Base-by-base conservation (phyloP, 2,888 invertebrate species). In the Tetropium fuscum region DNA sequence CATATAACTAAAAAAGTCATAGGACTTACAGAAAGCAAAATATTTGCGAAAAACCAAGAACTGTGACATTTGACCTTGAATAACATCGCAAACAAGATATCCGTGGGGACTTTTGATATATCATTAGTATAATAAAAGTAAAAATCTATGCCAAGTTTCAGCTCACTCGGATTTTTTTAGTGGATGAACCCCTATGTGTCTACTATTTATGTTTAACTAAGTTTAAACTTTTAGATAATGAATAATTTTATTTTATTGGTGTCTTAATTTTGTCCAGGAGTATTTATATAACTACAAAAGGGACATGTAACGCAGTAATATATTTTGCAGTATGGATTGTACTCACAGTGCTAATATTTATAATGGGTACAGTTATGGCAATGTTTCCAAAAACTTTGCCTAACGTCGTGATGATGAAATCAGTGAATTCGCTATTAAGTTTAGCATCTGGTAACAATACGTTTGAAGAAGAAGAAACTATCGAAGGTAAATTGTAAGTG, bases 321-420 rank as follows among this genome's bases (percentile, higher is more conserved):
- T 13, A 47, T 15, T 13, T 32, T 40, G 25, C 51, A 79, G 87
- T 86, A 15, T 87, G 87, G 84, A 78, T 85, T 0, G 76, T 84
- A 8, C 68, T 87, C 1, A 81, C 83, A 0, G 71, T 83, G 4
- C 45, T 82, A 2, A 75, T 85, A 8, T 80, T 85, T 20, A 66
- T 86, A 53, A 77, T 81, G 2, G 87, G 84, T 13, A 71, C 82
- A 25, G 49, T 85, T n/a, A 71, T 88, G 45, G 81, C 85, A 0
- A 78, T 87, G 69, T 87, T 88, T 67, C 88, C 88, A 0, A 81
- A 83, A 64, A 82, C 83, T 44, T 73, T 88, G 57, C 84, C 86
- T 6, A 80, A 80, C 60, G 79, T 86, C 53, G 80, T 86, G 0
- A 82, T 87, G 30, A 83, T 85, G 68, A 84, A 84, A 74, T 85